These are phyloP conservation scores for Origma solitaria DNA, from an alignment of 2,113 vertebrate genomes.

Conservation along the genomic window DNA sequence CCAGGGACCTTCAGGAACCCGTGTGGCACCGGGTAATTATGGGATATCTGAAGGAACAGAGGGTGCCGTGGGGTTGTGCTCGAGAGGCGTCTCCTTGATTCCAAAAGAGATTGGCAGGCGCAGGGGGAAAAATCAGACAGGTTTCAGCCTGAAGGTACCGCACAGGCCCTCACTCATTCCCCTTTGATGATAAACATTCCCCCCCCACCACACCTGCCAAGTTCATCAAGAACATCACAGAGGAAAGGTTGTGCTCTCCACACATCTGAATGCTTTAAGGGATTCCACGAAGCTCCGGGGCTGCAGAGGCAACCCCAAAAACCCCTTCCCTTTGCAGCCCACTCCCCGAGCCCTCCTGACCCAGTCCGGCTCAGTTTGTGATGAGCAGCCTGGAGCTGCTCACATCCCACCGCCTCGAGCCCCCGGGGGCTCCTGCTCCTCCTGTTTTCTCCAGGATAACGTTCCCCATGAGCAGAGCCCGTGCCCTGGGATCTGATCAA, in stretches of 20 bases:
- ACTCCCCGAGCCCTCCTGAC: neutral
- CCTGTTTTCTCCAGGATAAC: neutral
- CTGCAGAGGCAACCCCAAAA: slow-evolving; percentile 51
- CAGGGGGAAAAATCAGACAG: slow-evolving; percentile 64
- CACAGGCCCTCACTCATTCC: slow-evolving; percentile 63
- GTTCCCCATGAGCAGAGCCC: neutral
- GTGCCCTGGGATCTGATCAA: slow-evolving; percentile 10
- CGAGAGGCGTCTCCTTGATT: slow-evolving; percentile 61
- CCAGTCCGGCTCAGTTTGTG: neutral
- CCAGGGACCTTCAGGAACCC: neutral
- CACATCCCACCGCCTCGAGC: neutral
- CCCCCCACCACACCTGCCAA: slow-evolving; percentile 44
- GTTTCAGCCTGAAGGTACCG: slow-evolving; percentile 61
- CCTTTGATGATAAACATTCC: slow-evolving; percentile 61
- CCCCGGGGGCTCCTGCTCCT: neutral
- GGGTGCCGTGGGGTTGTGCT: slow-evolving; percentile 53
- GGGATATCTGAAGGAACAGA: slow-evolving; percentile 7
- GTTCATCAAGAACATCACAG: slow-evolving; percentile 62
- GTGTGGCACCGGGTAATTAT: neutral
- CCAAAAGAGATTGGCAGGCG: slow-evolving; percentile 57
- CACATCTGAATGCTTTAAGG: slow-evolving; percentile 22
- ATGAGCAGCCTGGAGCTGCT: neutral
- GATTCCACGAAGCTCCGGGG: slow-evolving; percentile 51
- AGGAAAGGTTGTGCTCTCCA: neutral
- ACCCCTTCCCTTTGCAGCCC: slow-evolving; percentile 8